Evolutionary conservation across 2,888 invertebrate genomes (phyloP).

Genomic region (Rotaria sp.): DNA sequence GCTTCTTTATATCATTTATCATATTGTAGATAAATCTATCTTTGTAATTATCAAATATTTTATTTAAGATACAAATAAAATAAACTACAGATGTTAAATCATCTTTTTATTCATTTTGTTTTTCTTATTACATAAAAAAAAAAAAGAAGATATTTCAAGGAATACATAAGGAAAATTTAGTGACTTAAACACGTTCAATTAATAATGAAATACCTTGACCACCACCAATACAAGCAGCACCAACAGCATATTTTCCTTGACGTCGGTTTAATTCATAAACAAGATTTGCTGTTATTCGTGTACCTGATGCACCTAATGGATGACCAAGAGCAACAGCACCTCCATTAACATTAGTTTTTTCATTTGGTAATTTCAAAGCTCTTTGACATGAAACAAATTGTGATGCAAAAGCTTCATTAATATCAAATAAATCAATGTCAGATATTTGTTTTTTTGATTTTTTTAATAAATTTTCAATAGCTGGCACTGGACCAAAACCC

Average conservation of each 20-base stretch:
- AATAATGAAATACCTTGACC: constrained; percentile 93
- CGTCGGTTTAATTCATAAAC: constrained; percentile 83
- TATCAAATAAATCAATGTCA: constrained; percentile 86
- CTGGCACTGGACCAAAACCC: constrained; percentile 92
- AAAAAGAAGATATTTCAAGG: background rate
- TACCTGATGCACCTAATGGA: constrained; percentile 86
- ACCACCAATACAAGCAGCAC: constrained; percentile 94
- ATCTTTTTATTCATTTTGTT: background rate
- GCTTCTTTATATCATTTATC: background rate
- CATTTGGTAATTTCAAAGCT: constrained; percentile 74
- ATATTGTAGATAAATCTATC: background rate
- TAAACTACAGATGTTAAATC: no score
- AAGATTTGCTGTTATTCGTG: constrained; percentile 80
- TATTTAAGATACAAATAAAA: no score
- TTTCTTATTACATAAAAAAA: background rate
- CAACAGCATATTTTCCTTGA: constrained; percentile 76
- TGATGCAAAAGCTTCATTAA: constrained; percentile 94
- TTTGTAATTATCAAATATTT: no score
- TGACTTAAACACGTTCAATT: constrained; percentile 62
- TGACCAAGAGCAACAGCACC: constrained; percentile 95
- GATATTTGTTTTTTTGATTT: constrained; percentile 70
- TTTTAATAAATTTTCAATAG: constrained; percentile 77
- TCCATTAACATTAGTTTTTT: constrained; percentile 84
- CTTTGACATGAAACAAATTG: constrained; percentile 86
- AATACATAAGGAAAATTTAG: background rate